phyloP scores from a whole-genome alignment of 1,140 invertebrate genomes.

The Popillia japonica region DNA sequence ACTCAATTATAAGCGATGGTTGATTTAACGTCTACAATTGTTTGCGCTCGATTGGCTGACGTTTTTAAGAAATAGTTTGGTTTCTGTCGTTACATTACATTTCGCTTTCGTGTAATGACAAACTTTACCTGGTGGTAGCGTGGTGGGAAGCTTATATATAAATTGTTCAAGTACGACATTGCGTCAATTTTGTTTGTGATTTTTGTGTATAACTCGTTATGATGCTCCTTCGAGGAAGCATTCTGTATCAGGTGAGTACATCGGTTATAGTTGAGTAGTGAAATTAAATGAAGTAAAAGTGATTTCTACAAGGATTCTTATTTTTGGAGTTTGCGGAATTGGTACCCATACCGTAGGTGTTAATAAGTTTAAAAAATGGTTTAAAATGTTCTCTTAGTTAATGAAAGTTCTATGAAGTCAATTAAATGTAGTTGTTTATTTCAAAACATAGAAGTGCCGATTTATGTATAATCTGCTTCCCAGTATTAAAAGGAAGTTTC shows the following conservation, averaged over 20 bases:
- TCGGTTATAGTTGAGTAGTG: not conserved
- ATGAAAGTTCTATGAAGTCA: no score
- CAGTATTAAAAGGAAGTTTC: no score
- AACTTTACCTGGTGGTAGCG: not conserved
- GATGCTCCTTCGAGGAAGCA: not conserved
- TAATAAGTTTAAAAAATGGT: no score
- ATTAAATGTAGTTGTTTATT: no score
- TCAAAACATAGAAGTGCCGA: no score
- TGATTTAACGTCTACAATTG: constrained; percentile 28
- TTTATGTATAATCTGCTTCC: no score
- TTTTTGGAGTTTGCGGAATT: no score
- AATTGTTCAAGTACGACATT: constrained; percentile 5
- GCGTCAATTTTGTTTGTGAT: constrained; percentile 27
- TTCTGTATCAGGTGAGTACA: constrained; percentile 5
- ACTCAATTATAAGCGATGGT: constrained; percentile 1
- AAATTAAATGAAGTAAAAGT: not conserved
- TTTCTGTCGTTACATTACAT: constrained; percentile 21
- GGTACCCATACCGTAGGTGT: no score
- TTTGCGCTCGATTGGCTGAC: constrained; percentile 11
- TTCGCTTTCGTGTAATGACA: constrained; percentile 12
- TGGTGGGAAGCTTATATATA: constrained; percentile 27
- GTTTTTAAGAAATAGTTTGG: constrained; percentile 32
- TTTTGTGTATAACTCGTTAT: constrained; percentile 21
- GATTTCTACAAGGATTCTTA: not conserved
- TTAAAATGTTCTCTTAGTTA: no score